These are phyloP conservation scores for Empis livida DNA, from an alignment of 2,888 invertebrate species.

Conservation along the genomic window DNA sequence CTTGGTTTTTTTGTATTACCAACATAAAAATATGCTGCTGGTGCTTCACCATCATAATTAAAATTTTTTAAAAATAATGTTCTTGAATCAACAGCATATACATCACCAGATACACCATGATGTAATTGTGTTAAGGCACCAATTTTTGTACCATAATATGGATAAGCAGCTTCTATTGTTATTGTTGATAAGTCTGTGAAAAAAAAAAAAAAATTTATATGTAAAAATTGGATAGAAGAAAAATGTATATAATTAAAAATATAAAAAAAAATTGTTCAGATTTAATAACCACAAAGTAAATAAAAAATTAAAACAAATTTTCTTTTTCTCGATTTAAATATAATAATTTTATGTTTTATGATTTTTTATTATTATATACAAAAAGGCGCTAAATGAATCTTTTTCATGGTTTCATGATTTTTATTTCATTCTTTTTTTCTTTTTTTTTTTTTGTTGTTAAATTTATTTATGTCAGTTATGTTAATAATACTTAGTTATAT, in stretches of 20 bases:
- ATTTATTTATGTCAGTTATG: neutral
- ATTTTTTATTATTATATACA: too few relatives aligned
- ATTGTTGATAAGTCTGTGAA: slow-evolving; percentile 8
- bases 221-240: too few relatives aligned
- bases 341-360: too few relatives aligned
- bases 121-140: slow-evolving; percentile 66
- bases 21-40: slow-evolving; percentile 86
- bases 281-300: too few relatives aligned
- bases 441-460: neutral
- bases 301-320: neutral
- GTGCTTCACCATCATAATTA: slow-evolving; percentile 83
- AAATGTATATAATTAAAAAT: too few relatives aligned
- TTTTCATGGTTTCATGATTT: neutral
- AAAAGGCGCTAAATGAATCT: too few relatives aligned
- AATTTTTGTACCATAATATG: slow-evolving; percentile 64
- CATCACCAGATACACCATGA: slow-evolving; percentile 74
- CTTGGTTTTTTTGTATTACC: slow-evolving; percentile 56
- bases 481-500: too few relatives aligned
- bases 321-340: neutral
- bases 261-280: too few relatives aligned
- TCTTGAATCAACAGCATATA: slow-evolving; percentile 77
- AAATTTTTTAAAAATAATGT: slow-evolving; percentile 79
- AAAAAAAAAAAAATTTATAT: slow-evolving; percentile 5
- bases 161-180: slow-evolving; percentile 29
- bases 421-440: neutral